Evolutionary conservation across 1,140 invertebrate species (phyloP).

Genomic region (Drosophila truncata): DNA sequence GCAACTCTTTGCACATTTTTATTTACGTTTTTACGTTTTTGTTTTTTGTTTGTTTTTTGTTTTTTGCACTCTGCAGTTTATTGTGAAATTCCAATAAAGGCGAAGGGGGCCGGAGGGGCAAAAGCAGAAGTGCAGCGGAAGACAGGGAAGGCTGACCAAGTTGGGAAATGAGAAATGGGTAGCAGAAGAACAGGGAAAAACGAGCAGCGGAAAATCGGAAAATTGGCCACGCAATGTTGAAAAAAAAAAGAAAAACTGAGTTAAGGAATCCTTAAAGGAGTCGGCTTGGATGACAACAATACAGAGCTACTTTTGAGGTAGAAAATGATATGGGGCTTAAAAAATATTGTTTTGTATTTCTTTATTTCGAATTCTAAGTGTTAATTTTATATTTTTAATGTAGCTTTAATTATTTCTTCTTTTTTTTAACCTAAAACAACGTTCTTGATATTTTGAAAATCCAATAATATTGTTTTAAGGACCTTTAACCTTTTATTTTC

Average conservation of each 20-base stretch:
- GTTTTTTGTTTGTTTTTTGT: background rate
- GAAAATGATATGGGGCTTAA: fast-evolving
- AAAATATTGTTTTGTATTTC: background rate
- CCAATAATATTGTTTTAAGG: background rate
- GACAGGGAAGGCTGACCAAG: background rate
- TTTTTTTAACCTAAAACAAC: background rate
- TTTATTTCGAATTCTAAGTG: background rate
- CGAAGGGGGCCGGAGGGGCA: constrained; percentile 28
- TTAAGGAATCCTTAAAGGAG: background rate
- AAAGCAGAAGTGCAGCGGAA: constrained; percentile 2
- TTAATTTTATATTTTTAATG: too few relatives aligned
- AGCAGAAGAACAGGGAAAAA: constrained; percentile 10
- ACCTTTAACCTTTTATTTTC: background rate
- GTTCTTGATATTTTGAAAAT: background rate
- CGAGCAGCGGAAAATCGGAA: constrained; percentile 54
- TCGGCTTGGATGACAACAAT: background rate
- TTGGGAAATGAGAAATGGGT: constrained; percentile 21
- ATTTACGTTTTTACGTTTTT: constrained; percentile 5
- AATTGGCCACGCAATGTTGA: constrained; percentile 65
- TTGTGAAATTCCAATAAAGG: constrained; percentile 80
- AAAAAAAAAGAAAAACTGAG: background rate
- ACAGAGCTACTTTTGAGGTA: background rate
- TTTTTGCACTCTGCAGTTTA: constrained; percentile 56
- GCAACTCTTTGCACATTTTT: constrained; percentile 9
- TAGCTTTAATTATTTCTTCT: background rate